phyloP scores from a whole-genome alignment of 2,888 invertebrate genomes.

The Cantharis rustica region DNA sequence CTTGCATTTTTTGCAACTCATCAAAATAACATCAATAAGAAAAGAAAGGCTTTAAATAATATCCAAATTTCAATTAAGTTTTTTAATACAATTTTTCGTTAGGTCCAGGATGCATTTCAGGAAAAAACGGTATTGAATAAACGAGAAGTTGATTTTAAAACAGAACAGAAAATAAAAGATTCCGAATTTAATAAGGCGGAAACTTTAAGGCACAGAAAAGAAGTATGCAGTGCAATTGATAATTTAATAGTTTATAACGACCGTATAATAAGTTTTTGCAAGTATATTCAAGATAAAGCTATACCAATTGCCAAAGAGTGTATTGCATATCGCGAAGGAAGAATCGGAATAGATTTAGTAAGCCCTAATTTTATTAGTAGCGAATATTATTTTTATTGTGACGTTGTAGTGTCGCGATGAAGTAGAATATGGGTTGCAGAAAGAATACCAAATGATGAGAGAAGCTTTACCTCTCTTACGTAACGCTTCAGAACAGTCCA shows the following conservation, averaged over 20 bases:
- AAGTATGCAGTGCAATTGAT: slow-evolving; percentile 78
- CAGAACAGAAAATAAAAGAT: slow-evolving; percentile 82
- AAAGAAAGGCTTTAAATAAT: too few relatives aligned
- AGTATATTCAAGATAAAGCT: slow-evolving; percentile 69
- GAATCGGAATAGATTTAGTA: slow-evolving; percentile 79
- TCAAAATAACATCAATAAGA: too few relatives aligned
- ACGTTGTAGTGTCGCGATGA: slow-evolving; percentile 64
- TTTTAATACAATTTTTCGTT: too few relatives aligned
- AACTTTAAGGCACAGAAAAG: slow-evolving; percentile 75
- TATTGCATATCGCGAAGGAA: slow-evolving; percentile 74
- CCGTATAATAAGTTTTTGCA: slow-evolving; percentile 75
- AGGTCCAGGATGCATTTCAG: slow-evolving; percentile 73
- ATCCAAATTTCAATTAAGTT: too few relatives aligned
- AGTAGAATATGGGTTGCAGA: slow-evolving; percentile 78
- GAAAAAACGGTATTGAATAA: slow-evolving; percentile 76
- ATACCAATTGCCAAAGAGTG: slow-evolving; percentile 75
- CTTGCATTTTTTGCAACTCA: too few relatives aligned
- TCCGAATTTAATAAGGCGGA: slow-evolving; percentile 81
- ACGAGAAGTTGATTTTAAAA: slow-evolving; percentile 74
- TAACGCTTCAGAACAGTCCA: slow-evolving; percentile 74
- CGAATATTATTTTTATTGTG: neutral
- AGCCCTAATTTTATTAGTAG: neutral
- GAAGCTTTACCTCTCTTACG: slow-evolving; percentile 67
- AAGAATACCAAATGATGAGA: slow-evolving; percentile 78
- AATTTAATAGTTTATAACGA: slow-evolving; percentile 74